These are phyloP conservation scores for Prosapia bicincta DNA, from an alignment of 2,888 invertebrate genomes.

Conservation along the genomic window DNA sequence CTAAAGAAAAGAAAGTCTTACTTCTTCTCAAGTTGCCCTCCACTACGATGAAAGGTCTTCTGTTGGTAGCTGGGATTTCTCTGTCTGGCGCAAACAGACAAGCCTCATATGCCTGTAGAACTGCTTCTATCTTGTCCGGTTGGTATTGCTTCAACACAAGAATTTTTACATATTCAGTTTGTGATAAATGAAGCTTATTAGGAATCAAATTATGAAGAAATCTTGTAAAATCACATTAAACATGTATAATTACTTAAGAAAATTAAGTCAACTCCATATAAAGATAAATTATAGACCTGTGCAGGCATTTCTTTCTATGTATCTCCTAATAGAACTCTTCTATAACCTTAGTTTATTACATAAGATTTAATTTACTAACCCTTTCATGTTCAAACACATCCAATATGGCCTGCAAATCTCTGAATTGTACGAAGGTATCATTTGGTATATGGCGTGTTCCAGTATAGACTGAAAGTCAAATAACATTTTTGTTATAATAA, in stretches of 20 bases:
- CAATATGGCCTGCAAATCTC: neutral
- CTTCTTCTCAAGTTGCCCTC: neutral
- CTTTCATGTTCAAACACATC: neutral
- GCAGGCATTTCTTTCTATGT: too few relatives aligned
- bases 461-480: neutral
- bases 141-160: neutral
- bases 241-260: too few relatives aligned
- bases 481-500: too few relatives aligned
- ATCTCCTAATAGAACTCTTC: too few relatives aligned
- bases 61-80: neutral
- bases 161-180: too few relatives aligned
- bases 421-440: neutral
- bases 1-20: too few relatives aligned
- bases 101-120: neutral
- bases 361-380: neutral
- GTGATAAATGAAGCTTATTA: too few relatives aligned
- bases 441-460: neutral
- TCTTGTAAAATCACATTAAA: too few relatives aligned
- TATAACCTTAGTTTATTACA: too few relatives aligned
- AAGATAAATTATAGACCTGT: too few relatives aligned
- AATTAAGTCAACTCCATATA: too few relatives aligned
- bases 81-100: neutral
- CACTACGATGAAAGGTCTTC: neutral
- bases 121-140: neutral
- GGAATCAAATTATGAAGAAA: too few relatives aligned